Percentiles rank a stretch among this genome's conserved stretches.
Evolutionary conservation across 1,140 invertebrate species (phyloP).

Genomic region (Apis cerana): DNA sequence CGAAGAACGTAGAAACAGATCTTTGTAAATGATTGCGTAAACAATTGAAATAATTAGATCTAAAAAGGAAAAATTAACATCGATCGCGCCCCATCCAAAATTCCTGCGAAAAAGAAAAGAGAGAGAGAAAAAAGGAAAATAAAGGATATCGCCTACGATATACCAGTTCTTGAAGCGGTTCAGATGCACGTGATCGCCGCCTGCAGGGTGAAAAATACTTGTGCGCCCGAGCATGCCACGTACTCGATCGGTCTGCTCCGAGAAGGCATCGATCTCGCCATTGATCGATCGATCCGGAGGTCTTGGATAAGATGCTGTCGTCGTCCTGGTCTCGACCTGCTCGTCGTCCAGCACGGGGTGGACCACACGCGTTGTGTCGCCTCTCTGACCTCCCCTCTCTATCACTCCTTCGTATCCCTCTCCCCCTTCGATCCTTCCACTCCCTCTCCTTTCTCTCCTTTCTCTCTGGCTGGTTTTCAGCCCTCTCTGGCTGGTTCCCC

Average conservation of each 20-base stretch:
- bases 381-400: slow-evolving; percentile 47
- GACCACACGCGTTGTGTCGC: slow-evolving; percentile 73
- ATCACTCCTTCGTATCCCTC: neutral
- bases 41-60: no score
- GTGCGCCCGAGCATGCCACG: slow-evolving; percentile 65
- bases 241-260: slow-evolving; percentile 52
- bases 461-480: neutral
- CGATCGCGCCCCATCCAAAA: neutral
- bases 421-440: slow-evolving; percentile 1
- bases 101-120: neutral
- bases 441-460: slow-evolving; percentile 3
- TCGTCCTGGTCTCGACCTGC: slow-evolving; percentile 64
- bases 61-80: no score
- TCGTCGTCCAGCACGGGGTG: slow-evolving; percentile 56
- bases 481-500: slow-evolving; percentile 3
- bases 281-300: slow-evolving; percentile 72
- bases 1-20: no score
- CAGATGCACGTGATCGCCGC: slow-evolving; percentile 28
- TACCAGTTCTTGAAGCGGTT: neutral
- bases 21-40: no score
- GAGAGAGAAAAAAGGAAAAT: neutral
- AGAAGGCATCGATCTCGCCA: slow-evolving; percentile 67
- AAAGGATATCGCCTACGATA: neutral
- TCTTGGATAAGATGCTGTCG: slow-evolving; percentile 71
- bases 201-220: slow-evolving; percentile 68